Conservation (phyloP, 2,797 vertebrate species). For the Taenioides sp. region DNA sequence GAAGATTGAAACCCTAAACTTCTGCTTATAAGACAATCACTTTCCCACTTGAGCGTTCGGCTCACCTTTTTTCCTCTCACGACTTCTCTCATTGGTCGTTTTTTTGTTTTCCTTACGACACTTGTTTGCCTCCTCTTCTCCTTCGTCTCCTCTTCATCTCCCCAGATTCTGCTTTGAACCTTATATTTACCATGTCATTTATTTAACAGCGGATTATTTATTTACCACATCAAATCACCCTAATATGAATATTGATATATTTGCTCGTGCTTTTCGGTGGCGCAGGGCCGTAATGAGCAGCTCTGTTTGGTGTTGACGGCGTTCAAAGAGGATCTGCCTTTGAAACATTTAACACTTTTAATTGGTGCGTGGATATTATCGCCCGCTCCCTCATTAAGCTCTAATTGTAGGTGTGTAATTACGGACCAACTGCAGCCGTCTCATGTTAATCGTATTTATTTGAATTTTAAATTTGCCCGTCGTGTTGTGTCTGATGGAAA, state of each 20-base stretch:
- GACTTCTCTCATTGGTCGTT: conserved; percentile 55
- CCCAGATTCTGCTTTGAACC: conserved; percentile 83
- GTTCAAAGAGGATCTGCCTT: conserved; percentile 84
- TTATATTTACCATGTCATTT: conserved; percentile 87
- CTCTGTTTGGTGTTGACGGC: conserved; percentile 78
- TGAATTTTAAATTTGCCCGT: conserved; percentile 69
- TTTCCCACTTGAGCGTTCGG: too few relatives aligned
- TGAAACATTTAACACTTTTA: conserved; percentile 79
- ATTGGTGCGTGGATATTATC: conserved; percentile 81
- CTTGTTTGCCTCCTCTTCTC: conserved; percentile 74
- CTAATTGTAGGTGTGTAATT: conserved; percentile 80
- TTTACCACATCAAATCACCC: conserved; percentile 86
- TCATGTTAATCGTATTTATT: conserved; percentile 67
- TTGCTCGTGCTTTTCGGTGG: conserved; percentile 77
- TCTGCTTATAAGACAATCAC: too few relatives aligned
- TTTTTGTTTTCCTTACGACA: conserved; percentile 18
- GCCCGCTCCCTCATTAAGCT: conserved; percentile 75
- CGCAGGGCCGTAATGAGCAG: conserved; percentile 79
- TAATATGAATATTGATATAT: conserved; percentile 87
- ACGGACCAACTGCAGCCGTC: conserved; percentile 60
- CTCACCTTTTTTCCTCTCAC: background rate
- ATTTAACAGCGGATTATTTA: conserved; percentile 88
- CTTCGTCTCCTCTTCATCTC: conserved; percentile 81
- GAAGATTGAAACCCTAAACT: too few relatives aligned
- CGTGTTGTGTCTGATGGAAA: conserved; percentile 33